phyloP scores from a whole-genome alignment of 2,888 invertebrate genomes.

The Nezara viridula region DNA sequence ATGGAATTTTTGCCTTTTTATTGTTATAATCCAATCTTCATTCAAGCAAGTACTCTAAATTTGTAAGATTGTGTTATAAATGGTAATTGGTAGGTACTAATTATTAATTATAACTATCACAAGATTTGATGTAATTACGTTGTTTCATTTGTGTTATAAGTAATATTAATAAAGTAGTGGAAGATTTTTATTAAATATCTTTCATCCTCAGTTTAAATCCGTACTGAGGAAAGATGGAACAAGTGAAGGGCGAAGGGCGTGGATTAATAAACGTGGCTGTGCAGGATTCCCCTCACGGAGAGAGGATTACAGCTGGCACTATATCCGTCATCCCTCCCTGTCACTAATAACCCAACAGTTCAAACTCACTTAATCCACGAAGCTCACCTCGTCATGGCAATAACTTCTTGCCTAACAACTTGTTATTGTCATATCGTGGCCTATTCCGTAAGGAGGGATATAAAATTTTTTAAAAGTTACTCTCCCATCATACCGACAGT shows the following conservation, averaged over 20 bases:
- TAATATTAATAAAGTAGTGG: too few relatives aligned
- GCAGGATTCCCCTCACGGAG: neutral
- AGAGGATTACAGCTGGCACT: slow-evolving; percentile 9
- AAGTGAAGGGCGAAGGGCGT: neutral
- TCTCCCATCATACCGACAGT: too few relatives aligned
- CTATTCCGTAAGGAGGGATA: neutral
- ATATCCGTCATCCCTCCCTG: slow-evolving; percentile 27
- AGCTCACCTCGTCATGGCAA: neutral
- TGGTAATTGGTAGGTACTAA: too few relatives aligned
- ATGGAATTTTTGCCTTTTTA: too few relatives aligned
- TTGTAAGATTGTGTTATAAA: too few relatives aligned
- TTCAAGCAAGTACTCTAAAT: too few relatives aligned
- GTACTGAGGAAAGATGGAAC: neutral
- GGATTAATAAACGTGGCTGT: neutral
- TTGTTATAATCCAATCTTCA: too few relatives aligned
- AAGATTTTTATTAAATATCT: neutral
- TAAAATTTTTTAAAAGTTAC: too few relatives aligned
- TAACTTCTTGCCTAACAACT: slow-evolving; percentile 4
- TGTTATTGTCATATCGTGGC: neutral
- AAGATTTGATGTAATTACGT: too few relatives aligned
- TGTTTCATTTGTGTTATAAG: too few relatives aligned
- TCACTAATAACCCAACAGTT: slow-evolving; percentile 41
- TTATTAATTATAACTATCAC: too few relatives aligned
- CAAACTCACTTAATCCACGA: slow-evolving; percentile 23
- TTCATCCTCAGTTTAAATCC: neutral